Percentiles rank a stretch among this genome's conserved stretches.
Conservation (phyloP, 2,888 invertebrate species). For the Linyphia triangularis region DNA sequence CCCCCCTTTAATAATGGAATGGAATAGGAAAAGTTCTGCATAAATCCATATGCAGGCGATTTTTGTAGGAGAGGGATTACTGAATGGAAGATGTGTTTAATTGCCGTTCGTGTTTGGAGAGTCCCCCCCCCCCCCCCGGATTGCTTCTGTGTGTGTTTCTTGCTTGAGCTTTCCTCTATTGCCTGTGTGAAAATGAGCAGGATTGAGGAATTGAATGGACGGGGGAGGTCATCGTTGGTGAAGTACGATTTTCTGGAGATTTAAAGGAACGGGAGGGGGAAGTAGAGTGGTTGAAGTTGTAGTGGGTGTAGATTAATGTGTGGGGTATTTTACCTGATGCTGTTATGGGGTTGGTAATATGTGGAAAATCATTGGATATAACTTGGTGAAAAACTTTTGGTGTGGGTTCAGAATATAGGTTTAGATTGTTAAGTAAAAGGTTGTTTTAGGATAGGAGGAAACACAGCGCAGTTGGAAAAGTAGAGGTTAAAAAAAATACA, state of each 20-base stretch:
- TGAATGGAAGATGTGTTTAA: not conserved
- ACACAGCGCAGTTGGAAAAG: too few species aligned
- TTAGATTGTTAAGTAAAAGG: too few species aligned
- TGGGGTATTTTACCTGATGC: too few species aligned
- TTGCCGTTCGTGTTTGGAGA: not conserved
- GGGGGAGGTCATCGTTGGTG: not conserved
- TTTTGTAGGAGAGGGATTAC: slow-evolving; percentile 3
- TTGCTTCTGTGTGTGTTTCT: not conserved
- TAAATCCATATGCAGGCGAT: slow-evolving; percentile 72
- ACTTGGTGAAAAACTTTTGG: too few species aligned
- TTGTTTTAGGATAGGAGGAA: too few species aligned
- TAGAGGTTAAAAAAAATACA: too few species aligned
- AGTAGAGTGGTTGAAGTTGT: not conserved
- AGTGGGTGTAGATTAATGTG: not conserved
- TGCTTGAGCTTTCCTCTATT: not conserved
- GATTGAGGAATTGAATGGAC: not conserved
- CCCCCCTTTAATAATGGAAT: slow-evolving; percentile 35
- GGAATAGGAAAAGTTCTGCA: slow-evolving; percentile 48
- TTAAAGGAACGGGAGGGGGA: not conserved
- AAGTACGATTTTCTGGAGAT: not conserved
- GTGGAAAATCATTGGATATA: too few species aligned
- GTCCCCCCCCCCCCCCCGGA: not conserved
- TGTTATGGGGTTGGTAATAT: not conserved
- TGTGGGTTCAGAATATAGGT: too few species aligned
- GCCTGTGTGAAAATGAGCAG: not conserved